phyloP scores from a whole-genome alignment of 1,140 invertebrate species.

The Drosophila rufa region DNA sequence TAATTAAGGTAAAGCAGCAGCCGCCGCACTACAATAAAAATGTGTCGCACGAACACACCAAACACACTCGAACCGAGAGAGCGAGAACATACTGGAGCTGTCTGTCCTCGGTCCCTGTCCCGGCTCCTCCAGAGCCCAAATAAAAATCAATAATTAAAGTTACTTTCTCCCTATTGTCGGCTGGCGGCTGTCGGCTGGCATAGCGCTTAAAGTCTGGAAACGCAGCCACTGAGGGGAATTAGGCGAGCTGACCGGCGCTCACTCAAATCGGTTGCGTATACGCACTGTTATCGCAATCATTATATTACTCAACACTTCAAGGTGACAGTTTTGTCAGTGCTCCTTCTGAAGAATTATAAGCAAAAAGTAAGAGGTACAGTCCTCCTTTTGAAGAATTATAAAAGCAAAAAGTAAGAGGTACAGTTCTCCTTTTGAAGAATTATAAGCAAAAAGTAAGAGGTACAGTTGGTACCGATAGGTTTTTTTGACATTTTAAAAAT shows the following conservation, averaged over 20 bases:
- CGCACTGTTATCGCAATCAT: background rate
- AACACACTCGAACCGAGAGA: background rate
- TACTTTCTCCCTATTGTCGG: conserved; percentile 15
- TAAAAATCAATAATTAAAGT: conserved; percentile 63
- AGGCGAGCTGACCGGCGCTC: background rate
- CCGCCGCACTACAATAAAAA: conserved; percentile 45
- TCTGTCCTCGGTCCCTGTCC: background rate
- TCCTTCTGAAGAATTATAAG: background rate
- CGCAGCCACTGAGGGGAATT: background rate
- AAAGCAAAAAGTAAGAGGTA: too few species aligned
- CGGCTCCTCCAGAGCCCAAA: conserved; percentile 5
- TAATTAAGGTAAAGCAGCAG: conserved; percentile 45
- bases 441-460: too few species aligned
- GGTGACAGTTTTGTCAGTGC: background rate
- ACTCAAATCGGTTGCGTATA: conserved; percentile 4
- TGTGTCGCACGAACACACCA: conserved; percentile 22
- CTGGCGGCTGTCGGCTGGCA: background rate
- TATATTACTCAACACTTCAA: background rate
- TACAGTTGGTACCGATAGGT: too few species aligned
- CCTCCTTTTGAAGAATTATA: background rate
- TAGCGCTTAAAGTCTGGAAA: conserved; percentile 11
- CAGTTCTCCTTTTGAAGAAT: background rate
- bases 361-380: too few species aligned
- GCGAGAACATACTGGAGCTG: conserved; percentile 3
- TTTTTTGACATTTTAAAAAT: too few species aligned